Evolutionary conservation across 2,113 vertebrate genomes (phyloP).

Genomic region (Tretioscincus oriximinensis): DNA sequence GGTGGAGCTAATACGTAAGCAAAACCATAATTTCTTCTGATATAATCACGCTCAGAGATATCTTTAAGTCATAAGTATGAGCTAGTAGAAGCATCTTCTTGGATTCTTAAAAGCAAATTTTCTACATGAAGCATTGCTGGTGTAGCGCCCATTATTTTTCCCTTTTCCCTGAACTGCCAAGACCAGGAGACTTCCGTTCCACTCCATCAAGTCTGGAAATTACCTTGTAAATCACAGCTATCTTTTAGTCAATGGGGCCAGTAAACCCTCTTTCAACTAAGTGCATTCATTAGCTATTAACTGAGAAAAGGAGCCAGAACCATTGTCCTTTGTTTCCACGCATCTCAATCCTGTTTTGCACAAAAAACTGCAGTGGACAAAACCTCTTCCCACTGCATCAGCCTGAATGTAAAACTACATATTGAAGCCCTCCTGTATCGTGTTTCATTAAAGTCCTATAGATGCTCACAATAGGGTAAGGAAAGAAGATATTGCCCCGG

Average conservation of each 20-base stretch:
- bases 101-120: background rate
- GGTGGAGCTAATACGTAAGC: background rate
- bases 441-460: background rate
- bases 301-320: background rate
- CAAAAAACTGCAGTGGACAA: background rate
- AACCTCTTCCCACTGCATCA: background rate
- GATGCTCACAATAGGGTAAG: background rate
- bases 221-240: conserved; percentile 47
- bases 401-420: background rate
- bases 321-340: background rate
- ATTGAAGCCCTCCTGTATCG: background rate
- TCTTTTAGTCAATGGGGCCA: conserved; percentile 6
- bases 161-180: background rate
- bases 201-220: conserved; percentile 55
- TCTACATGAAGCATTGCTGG: background rate
- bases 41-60: background rate
- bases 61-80: background rate
- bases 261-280: background rate
- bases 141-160: conserved; percentile 21
- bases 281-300: background rate
- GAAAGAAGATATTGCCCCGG: too few species aligned
- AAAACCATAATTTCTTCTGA: background rate
- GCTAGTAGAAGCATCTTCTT: background rate
- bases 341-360: background rate
- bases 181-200: conserved; percentile 32